Evolutionary conservation across 2,888 invertebrate genomes (phyloP), one percentile per base, ranked within the genome.

Genomic region (Boloria euphrosyne): DNA sequence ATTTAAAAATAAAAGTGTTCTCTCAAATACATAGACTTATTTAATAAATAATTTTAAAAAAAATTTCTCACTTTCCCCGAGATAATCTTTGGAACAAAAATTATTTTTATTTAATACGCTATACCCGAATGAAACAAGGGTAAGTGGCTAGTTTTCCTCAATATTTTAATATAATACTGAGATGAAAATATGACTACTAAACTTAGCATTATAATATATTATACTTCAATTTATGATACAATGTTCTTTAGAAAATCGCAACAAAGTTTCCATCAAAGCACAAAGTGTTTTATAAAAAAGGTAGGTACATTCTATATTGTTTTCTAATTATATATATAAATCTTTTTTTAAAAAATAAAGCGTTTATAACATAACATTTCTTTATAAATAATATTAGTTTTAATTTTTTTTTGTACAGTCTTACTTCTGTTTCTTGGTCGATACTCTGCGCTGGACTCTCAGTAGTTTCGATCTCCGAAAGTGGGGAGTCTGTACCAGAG

Each of bases 391-490:
- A 31, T 31, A 31, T 31, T 31, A 31, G 31, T 38, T 10, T 38
- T 38, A 7, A 38, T 38, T 10, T 10, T 22, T 13, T 13, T 4
- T 50, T 50, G 13, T n/a, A 18, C 0, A 27, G 27, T 49, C 59
- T 62, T 52, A 61, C 66, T 53, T 57, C 44, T 76, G 89, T 89
- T 80, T 89, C 89, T 67, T 80, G 84, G 55, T 80, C 79, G 10
- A 79, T 79, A 67, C 80, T 85, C 60, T 87, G 86, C 10, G 82
- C 84, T 16, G 90, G 85, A 76, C 86, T 90, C 43, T 84, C 86
- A 13, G 83, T 78, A 16, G 82, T 88, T 73, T 91, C 91, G 61
- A 92, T 92, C 73, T 92, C 92, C 13, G 91, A 92, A 1, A 92
- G 80, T 0, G 91, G 91, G 1, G 92, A 92, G 49, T 92, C 90